Percentiles rank a stretch among this genome's conserved stretches.
phyloP scores from a whole-genome alignment of 1,140 invertebrate genomes.

The Penaeus vannamei region DNA sequence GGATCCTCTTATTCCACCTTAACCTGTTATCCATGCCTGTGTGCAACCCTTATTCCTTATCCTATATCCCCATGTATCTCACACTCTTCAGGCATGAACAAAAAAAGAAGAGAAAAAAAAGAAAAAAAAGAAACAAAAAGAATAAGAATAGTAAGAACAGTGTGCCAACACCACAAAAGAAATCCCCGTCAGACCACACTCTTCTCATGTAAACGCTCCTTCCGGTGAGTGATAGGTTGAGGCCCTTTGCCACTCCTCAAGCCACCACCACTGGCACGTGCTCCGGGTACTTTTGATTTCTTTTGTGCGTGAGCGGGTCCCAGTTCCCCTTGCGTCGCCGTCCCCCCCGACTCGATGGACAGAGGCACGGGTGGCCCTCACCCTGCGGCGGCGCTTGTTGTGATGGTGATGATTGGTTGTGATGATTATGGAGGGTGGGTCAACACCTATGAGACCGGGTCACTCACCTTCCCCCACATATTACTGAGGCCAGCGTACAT shows the following conservation, averaged over 20 bases:
- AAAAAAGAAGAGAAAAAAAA: neutral
- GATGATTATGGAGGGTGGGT: slow-evolving; percentile 47
- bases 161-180: slow-evolving; percentile 46
- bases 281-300: slow-evolving; percentile 27
- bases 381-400: slow-evolving; percentile 34
- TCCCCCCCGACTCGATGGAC: slow-evolving; percentile 49
- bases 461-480: slow-evolving; percentile 47
- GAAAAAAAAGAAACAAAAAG: too few relatives aligned
- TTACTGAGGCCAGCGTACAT: slow-evolving; percentile 17
- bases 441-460: slow-evolving; percentile 57
- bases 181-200: slow-evolving; percentile 38
- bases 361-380: slow-evolving; percentile 50
- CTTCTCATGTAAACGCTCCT: slow-evolving; percentile 10
- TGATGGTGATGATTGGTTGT: slow-evolving; percentile 29
- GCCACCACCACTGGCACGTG: slow-evolving; percentile 17
- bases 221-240: neutral
- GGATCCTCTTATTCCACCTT: neutral
- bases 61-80: neutral
- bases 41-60: neutral
- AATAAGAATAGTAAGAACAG: too few relatives aligned
- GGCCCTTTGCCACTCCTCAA: slow-evolving; percentile 17
- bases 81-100: slow-evolving; percentile 39
- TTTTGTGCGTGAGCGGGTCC: slow-evolving; percentile 46
- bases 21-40: neutral
- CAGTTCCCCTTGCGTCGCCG: too few relatives aligned